A percentile compares a stretch with the other conserved stretches of the same genome.
Conservation (phyloP, 2,888 invertebrate species). For the Chloromyia formosa region DNA sequence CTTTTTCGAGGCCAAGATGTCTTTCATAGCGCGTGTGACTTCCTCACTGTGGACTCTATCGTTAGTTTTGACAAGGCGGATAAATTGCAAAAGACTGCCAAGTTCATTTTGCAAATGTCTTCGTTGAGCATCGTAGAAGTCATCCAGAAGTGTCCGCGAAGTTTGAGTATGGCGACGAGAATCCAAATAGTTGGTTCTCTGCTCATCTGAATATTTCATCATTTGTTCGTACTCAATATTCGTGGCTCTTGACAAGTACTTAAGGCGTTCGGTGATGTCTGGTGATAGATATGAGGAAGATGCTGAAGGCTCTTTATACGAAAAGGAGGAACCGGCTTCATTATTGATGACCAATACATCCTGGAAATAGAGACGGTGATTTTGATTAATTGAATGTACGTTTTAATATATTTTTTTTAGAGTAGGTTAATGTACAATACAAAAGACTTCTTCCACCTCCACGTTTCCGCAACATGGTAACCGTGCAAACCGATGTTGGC, state of each 20-base stretch:
- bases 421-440: too few species aligned
- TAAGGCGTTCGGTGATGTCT: not conserved
- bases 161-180: not conserved
- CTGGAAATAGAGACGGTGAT: too few species aligned
- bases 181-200: not conserved
- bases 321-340: not conserved
- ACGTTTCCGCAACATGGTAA: too few species aligned
- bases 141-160: not conserved
- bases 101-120: constrained; percentile 17
- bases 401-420: too few species aligned
- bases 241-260: not conserved
- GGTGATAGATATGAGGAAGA: not conserved
- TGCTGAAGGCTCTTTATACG: not conserved
- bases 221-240: constrained; percentile 19
- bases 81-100: constrained; percentile 31
- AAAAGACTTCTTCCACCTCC: too few species aligned
- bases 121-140: not conserved
- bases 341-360: too few species aligned
- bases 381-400: too few species aligned
- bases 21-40: constrained; percentile 14
- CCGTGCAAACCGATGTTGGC: too few species aligned
- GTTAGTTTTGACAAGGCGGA: constrained; percentile 22
- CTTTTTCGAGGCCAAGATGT: constrained; percentile 34
- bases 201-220: not conserved
- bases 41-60: not conserved